A percentile compares a stretch with the other conserved stretches of the same genome.
Conservation (phyloP, 2,888 invertebrate genomes). For the Crematogaster levior region DNA sequence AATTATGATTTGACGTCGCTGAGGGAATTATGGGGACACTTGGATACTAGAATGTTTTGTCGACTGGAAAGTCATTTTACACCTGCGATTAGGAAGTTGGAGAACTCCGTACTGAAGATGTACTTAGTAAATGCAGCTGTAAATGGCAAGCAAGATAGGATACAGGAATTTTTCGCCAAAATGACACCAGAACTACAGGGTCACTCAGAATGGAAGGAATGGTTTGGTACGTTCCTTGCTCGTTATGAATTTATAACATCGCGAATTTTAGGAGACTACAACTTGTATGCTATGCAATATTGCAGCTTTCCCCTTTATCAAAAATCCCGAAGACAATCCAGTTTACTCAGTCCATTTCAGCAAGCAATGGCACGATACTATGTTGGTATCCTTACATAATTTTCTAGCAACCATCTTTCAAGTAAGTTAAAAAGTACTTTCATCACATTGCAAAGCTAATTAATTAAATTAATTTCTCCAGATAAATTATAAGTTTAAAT, state of each 20-base stretch:
- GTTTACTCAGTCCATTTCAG: conserved; percentile 95
- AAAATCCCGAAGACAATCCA: conserved; percentile 96
- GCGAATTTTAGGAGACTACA: conserved; percentile 87
- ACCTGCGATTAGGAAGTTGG: conserved; percentile 93
- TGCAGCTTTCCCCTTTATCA: conserved; percentile 95
- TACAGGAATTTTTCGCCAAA: conserved; percentile 95
- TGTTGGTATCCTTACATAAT: conserved; percentile 96
- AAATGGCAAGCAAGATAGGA: conserved; percentile 93
- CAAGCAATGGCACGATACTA: conserved; percentile 97
- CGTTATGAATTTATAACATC: conserved; percentile 36
- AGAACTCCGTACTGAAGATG: conserved; percentile 94
- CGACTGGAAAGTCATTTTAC: conserved; percentile 95
- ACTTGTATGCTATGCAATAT: conserved; percentile 39
- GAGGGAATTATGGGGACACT: conserved; percentile 95
- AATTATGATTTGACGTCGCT: conserved; percentile 93
- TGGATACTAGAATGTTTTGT: conserved; percentile 95
- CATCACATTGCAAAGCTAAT: conserved; percentile 46
- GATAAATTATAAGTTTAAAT: conserved; percentile 8
- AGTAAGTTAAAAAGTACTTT: conserved; percentile 83
- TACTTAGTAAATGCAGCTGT: conserved; percentile 95
- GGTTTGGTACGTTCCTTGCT: conserved; percentile 93
- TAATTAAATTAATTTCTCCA: conserved; percentile 6
- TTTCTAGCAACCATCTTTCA: conserved; percentile 95
- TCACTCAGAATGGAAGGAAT: conserved; percentile 97
- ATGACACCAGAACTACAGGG: conserved; percentile 95